Percentiles rank a stretch among this genome's conserved stretches.
phyloP scores from a whole-genome alignment of 1,140 invertebrate species.

The Ectropis grisescens region DNA sequence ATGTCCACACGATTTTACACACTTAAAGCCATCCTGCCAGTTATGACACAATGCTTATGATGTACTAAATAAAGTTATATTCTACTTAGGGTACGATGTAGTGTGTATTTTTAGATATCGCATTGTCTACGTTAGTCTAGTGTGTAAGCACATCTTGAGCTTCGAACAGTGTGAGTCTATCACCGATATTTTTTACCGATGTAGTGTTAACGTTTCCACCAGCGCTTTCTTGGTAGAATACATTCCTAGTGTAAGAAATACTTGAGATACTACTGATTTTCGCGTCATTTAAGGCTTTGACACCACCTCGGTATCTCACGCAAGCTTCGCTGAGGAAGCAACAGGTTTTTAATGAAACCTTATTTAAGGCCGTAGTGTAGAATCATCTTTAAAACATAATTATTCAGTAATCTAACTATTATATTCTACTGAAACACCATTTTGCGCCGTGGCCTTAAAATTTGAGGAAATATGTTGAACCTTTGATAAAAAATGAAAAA shows the following conservation, averaged over 20 bases:
- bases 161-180: constrained; percentile 51
- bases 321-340: neutral
- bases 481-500: constrained; percentile 45
- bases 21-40: constrained; percentile 65
- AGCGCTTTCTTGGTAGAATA: constrained; percentile 37
- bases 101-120: constrained; percentile 68
- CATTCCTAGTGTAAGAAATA: constrained; percentile 27
- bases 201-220: constrained; percentile 33
- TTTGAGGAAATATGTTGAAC: constrained; percentile 58
- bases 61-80: constrained; percentile 59
- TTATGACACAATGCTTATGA: constrained; percentile 67
- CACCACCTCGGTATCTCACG: no score
- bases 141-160: constrained; percentile 62
- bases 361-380: constrained; percentile 50
- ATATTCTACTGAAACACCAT: constrained; percentile 66
- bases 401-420: constrained; percentile 51
- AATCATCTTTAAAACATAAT: constrained; percentile 39
- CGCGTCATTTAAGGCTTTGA: no score
- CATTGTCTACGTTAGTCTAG: constrained; percentile 67
- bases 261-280: constrained; percentile 10
- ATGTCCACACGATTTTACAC: constrained; percentile 68
- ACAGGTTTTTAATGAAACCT: constrained; percentile 12
- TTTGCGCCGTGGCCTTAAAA: constrained; percentile 67
- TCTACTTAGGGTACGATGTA: constrained; percentile 62
- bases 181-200: constrained; percentile 57